Conservation (phyloP, 2,888 invertebrate species). For the Lithosia quadra region DNA sequence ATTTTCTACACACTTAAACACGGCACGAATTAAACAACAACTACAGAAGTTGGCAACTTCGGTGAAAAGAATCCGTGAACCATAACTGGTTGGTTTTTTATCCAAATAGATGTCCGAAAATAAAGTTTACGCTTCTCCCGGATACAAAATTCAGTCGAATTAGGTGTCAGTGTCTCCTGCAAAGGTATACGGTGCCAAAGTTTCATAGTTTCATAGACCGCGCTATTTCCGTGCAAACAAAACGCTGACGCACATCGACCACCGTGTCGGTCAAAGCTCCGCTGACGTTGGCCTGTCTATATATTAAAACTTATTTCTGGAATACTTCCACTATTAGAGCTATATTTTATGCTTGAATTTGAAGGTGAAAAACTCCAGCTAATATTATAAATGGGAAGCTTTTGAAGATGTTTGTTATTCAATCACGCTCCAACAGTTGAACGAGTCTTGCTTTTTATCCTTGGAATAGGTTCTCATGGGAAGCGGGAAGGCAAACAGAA, state of each 20-base stretch:
- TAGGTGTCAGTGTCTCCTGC: conserved; percentile 72
- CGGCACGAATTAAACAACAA: conserved; percentile 23
- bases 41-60: conserved; percentile 18
- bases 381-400: too few relatives aligned
- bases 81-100: conserved; percentile 12
- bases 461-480: too few relatives aligned
- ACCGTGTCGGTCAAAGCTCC: conserved; percentile 67
- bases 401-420: too few relatives aligned
- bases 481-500: too few relatives aligned
- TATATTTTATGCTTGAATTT: conserved; percentile 37
- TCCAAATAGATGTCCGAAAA: conserved; percentile 32
- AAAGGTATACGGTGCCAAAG: conserved; percentile 74
- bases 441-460: too few relatives aligned
- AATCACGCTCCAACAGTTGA: too few relatives aligned
- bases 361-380: conserved; percentile 55
- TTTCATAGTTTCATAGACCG: conserved; percentile 69
- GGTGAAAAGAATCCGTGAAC: conserved; percentile 19
- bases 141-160: conserved; percentile 50
- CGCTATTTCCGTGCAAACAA: conserved; percentile 71
- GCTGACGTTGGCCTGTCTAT: conserved; percentile 55
- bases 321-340: conserved; percentile 44
- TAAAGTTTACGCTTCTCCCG: conserved; percentile 52
- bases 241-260: conserved; percentile 48
- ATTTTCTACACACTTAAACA: conserved; percentile 34
- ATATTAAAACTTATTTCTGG: conserved; percentile 54